Evolutionary conservation across 2,113 vertebrate species (phyloP), one percentile per base, ranked within the genome.

Genomic region (Brachyhypopomus occidentalis): DNA sequence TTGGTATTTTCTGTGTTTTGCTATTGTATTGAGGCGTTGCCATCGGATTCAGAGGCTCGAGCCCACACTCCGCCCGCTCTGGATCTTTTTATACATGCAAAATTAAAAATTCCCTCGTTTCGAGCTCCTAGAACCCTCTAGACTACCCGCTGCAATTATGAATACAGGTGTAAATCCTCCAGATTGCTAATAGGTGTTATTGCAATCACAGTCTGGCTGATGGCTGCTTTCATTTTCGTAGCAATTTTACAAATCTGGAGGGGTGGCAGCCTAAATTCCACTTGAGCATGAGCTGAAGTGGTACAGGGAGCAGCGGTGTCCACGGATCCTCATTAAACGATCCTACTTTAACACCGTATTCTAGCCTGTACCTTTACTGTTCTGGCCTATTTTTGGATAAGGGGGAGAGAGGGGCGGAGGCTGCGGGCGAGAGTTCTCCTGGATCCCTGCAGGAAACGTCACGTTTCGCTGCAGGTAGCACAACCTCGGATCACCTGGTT

Each of bases 1-100:
- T 90, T 89, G 85, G 62, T 89, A 85, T 91, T 92, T 90, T 92
- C 86, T 85, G 71, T 92, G 88, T 83, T 86, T 79, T 84, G 83
- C 82, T 89, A 86, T 85, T 91, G 45, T 93, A 93, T 92, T 84
- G 85, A 90, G 89, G 87, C 88, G 87, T 52, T 87, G 73, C 41
- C 81, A 79, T 52, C 62, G 91, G 92, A 94, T 94, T 92, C 92
- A 92, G 92, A 90, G 91, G 91, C 92, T 90, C 89, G 87, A 86
- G 84, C 91, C 89, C 88, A 87, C 87, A 91, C 88, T 84, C 72
- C 81, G 84, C 82, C 45, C 36, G 73, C 69, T 85, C 27, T 45
- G 25, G 17, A 22, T 30, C 36, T 41, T 70, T 34, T 17, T 23
- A 27, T 30, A 17, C 62, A 30, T 12, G 36, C 0, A 5, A 34